phyloP scores from a whole-genome alignment of 2,113 vertebrate species.

The Megaceryle torquata region DNA sequence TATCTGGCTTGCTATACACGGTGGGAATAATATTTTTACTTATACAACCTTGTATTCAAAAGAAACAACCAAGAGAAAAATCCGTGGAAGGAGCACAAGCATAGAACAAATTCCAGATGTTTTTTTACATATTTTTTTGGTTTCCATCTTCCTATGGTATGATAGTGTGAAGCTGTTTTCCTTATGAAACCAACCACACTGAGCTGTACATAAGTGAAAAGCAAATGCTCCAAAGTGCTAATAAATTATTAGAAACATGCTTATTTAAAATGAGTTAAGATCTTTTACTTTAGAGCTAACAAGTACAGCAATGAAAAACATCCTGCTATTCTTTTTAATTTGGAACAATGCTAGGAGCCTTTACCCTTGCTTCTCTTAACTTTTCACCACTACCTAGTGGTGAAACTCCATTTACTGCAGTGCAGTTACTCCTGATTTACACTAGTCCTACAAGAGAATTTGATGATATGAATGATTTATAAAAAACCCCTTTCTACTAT shows the following conservation, averaged over 20 bases:
- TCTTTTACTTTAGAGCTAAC: not conserved
- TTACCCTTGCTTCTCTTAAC: not conserved
- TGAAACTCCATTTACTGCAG: constrained; percentile 33
- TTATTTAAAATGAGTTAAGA: not conserved
- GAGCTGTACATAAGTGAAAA: not conserved
- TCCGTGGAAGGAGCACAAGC: constrained; percentile 38
- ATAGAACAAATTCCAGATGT: constrained; percentile 17
- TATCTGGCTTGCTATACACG: constrained; percentile 80
- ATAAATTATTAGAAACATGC: not conserved
- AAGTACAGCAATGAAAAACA: not conserved
- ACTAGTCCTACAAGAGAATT: not conserved
- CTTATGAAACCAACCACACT: not conserved
- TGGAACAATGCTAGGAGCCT: not conserved
- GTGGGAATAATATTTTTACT: constrained; percentile 78
- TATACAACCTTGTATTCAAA: constrained; percentile 74
- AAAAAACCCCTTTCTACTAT: not conserved
- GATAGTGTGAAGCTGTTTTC: not conserved
- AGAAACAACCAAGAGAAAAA: constrained; percentile 65
- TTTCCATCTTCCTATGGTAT: not conserved
- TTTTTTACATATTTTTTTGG: not conserved
- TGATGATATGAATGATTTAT: not conserved
- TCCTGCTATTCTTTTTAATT: not conserved
- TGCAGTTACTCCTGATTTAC: constrained; percentile 36
- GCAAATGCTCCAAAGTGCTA: not conserved
- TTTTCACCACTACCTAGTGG: not conserved